Conservation (phyloP, 2,888 invertebrate species). For the Drosophila quasianomalipes region DNA sequence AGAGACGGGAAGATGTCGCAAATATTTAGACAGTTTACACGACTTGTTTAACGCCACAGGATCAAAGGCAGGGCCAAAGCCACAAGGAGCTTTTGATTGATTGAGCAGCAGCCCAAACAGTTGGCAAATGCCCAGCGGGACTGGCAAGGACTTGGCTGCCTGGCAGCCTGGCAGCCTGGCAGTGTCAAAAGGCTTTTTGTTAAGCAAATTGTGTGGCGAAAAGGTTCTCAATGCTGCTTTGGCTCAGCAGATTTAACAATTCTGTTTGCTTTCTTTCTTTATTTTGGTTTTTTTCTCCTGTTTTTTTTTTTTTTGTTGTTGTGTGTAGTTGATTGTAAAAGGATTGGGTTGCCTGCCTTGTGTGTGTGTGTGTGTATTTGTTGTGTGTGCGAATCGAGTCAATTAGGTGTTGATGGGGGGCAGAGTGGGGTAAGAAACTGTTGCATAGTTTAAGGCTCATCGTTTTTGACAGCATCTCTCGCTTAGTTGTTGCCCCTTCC, state of each 20-base stretch:
- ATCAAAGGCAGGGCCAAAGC: constrained; percentile 48
- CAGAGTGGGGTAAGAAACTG: constrained; percentile 38
- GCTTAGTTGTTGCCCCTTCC: constrained; percentile 38
- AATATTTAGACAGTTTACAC: constrained; percentile 74
- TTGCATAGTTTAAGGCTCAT: constrained; percentile 72
- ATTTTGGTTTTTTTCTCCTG: background rate
- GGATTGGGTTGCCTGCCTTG: constrained; percentile 23
- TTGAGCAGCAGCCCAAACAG: constrained; percentile 42
- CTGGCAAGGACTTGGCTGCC: constrained; percentile 12
- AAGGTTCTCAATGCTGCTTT: constrained; percentile 50
- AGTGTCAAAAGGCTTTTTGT: constrained; percentile 79
- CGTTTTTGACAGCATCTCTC: constrained; percentile 45
- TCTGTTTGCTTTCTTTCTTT: constrained; percentile 19
- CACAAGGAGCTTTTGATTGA: constrained; percentile 74
- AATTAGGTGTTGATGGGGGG: constrained; percentile 38
- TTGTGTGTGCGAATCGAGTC: constrained; percentile 40
- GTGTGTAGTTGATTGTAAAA: constrained; percentile 47
- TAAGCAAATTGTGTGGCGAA: constrained; percentile 72
- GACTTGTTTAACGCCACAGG: constrained; percentile 62
- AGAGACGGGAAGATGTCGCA: constrained; percentile 33
- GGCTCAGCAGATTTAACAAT: constrained; percentile 53
- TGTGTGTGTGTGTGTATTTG: background rate
- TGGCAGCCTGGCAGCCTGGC: background rate
- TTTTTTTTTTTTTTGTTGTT: background rate
- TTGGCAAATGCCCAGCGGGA: constrained; percentile 1